Conservation (phyloP, 2,888 invertebrate genomes). For the Cecidostiba fungosa region DNA sequence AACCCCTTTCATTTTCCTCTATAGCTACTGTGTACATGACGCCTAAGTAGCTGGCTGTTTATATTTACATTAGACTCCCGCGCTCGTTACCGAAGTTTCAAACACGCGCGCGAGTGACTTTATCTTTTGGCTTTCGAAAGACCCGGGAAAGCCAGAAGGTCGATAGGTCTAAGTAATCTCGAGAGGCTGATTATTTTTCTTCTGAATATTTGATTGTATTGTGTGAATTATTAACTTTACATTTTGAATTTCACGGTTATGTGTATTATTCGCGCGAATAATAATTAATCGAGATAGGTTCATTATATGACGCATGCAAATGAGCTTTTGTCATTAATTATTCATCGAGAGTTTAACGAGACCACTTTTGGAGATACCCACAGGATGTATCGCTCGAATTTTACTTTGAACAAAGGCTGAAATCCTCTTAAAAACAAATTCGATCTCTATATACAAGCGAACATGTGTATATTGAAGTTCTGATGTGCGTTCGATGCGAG, state of each 20-base stretch:
- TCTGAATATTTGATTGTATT: not conserved
- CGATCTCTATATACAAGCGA: not conserved
- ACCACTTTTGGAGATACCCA: too few relatives aligned
- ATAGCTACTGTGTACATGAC: not conserved
- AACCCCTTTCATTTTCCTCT: not conserved
- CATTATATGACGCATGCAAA: not conserved
- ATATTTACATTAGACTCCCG: not conserved
- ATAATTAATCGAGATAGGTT: too few relatives aligned
- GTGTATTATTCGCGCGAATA: too few relatives aligned
- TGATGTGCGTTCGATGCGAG: not conserved
- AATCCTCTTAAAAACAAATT: not conserved
- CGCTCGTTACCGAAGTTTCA: conserved; percentile 1
- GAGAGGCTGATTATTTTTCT: not conserved
- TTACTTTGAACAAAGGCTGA: not conserved
- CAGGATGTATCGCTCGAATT: not conserved
- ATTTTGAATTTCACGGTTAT: too few relatives aligned
- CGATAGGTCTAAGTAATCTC: not conserved
- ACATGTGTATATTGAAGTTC: not conserved
- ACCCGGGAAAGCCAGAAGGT: not conserved
- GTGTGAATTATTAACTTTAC: not conserved
- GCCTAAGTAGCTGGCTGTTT: conserved; percentile 18
- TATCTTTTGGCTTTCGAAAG: not conserved
- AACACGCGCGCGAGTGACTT: not conserved
- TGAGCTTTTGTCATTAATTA: not conserved
- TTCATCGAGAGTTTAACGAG: not conserved